Evolutionary conservation across 2,888 invertebrate species (phyloP), one percentile per base, ranked within the genome.

Genomic region (Raillietiella orientalis): DNA sequence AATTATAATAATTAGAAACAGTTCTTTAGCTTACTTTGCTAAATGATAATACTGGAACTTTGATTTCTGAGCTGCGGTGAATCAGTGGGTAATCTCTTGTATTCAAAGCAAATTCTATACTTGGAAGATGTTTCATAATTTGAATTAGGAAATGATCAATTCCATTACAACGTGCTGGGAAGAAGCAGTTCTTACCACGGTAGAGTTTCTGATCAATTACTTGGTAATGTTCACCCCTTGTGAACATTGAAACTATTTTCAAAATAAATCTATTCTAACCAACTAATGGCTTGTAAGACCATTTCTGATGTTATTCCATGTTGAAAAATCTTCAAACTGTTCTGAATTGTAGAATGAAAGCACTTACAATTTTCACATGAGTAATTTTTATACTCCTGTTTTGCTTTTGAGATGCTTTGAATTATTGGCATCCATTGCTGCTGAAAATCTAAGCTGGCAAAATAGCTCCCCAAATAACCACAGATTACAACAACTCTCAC

Each of bases 21-120:
- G 6, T 17, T 17, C 19, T 17, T 17, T 6, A 6, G 38, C 36
- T 40, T 37, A 66, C 66, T 60, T 87, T 90, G 44, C 87, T 87
- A 44, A 93, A 93, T 3, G 87, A 90, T 43, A 90, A 69, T n/a
- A 90, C 61, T 9, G 90, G 87, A 16, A 62, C 23, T 6, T 42
- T 58, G 5, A 49, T 42, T 17, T 49, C 49, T 22, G 14, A 9
- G n/a, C 9, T 9, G 15, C 9, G 5, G 11, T 13, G 6, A n/a
- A 35, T 35, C 34, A 49, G 54, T 34, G 60, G 59, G 30, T 77
- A 57, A 0, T 72, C 70, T n/a, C n/a, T n/a, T n/a, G n/a, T n/a
- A 42, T 93, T 93, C 12, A 90, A 46, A 9, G 75, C 53, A 31
- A 90, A 48, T 43, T 90, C 87, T 52, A 69, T 59, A 41, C 90